Conservation (phyloP, 1,140 invertebrate species). For the Drosophila tani region DNA sequence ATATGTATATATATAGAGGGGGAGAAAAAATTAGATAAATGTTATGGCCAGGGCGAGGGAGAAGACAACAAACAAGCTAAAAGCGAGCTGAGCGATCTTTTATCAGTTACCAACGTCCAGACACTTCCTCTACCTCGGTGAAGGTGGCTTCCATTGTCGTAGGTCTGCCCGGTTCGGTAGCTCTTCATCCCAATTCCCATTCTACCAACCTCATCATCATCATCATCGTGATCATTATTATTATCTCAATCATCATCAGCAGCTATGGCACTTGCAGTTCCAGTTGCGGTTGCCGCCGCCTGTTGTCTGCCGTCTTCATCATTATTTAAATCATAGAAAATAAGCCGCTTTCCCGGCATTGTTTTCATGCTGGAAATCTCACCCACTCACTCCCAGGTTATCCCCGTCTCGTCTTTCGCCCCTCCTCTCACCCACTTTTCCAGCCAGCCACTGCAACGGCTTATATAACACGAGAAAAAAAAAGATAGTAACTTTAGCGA, state of each 20-base stretch:
- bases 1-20: constrained; percentile 28
- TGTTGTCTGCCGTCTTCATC: constrained; percentile 72
- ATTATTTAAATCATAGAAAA: constrained; percentile 84
- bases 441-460: constrained; percentile 50
- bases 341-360: constrained; percentile 82
- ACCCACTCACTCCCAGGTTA: constrained; percentile 41
- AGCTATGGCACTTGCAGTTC: constrained; percentile 39
- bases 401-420: constrained; percentile 22
- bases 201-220: constrained; percentile 19
- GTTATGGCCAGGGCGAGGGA: constrained; percentile 27
- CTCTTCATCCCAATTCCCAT: constrained; percentile 9
- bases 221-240: constrained; percentile 20
- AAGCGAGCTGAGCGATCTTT: constrained; percentile 36
- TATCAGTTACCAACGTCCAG: constrained; percentile 32
- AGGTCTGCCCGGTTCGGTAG: constrained; percentile 11
- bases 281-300: constrained; percentile 45
- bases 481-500: constrained; percentile 9
- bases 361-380: constrained; percentile 78
- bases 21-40: constrained; percentile 48
- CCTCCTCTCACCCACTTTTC: constrained; percentile 5
- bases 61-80: constrained; percentile 38
- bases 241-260: constrained; percentile 45
- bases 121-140: constrained; percentile 10
- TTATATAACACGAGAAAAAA: constrained; percentile 45
- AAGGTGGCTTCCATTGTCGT: constrained; percentile 42